Conservation (phyloP, 2,113 vertebrate genomes). For the Tringa solitaria region DNA sequence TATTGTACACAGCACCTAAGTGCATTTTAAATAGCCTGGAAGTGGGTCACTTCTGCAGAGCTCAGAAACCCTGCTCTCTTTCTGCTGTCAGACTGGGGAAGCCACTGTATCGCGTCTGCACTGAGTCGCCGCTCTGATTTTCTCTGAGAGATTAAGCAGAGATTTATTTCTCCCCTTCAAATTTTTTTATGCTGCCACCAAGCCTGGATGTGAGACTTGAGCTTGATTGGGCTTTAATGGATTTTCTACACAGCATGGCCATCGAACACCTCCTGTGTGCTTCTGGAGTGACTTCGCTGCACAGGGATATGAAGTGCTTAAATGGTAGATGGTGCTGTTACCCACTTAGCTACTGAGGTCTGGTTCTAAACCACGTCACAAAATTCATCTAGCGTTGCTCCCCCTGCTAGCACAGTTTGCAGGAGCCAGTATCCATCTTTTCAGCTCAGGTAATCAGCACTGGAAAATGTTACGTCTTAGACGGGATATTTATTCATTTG, state of each 20-base stretch:
- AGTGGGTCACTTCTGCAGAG: neutral
- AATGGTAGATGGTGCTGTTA: constrained; percentile 14
- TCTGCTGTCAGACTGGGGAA: neutral
- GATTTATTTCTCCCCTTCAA: neutral
- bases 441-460: neutral
- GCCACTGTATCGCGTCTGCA: neutral
- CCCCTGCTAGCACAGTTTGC: neutral
- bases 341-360: constrained; percentile 5
- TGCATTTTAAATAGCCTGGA: neutral
- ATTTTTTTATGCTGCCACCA: neutral
- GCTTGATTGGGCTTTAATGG: constrained; percentile 18
- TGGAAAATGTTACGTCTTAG: neutral
- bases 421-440: neutral
- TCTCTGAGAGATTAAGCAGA: neutral
- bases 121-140: neutral
- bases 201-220: neutral
- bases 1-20: neutral
- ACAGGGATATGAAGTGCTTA: neutral
- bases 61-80: neutral
- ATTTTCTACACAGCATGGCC: constrained; percentile 44
- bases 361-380: neutral
- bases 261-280: neutral
- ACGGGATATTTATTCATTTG: constrained; percentile 15
- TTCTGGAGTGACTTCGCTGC: neutral
- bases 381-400: neutral